Conservation (phyloP, 2,888 invertebrate species). For the Petrolisthes manimaculis region DNA sequence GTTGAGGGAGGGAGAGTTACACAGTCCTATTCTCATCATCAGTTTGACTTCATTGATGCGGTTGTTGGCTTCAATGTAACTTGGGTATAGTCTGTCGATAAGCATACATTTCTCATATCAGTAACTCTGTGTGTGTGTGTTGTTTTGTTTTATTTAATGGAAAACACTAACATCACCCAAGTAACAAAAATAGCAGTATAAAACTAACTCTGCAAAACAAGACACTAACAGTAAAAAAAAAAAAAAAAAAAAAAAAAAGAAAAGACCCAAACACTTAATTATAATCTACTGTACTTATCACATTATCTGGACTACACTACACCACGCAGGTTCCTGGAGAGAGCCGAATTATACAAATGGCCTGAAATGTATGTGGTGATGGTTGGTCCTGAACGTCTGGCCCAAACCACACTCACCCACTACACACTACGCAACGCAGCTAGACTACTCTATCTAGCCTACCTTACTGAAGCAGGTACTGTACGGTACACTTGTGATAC, state of each 20-base stretch:
- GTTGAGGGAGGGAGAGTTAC: no score
- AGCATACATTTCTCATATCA: no score
- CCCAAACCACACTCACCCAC: neutral
- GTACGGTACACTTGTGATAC: no score
- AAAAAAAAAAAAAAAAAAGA: neutral
- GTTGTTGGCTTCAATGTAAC: no score
- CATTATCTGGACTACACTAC: neutral
- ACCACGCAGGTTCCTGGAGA: constrained; percentile 30
- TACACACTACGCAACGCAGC: constrained; percentile 21
- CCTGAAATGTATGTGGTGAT: constrained; percentile 28
- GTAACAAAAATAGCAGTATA: no score
- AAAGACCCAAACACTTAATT: neutral
- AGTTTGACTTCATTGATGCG: no score
- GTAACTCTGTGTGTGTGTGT: neutral
- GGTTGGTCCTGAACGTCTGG: constrained; percentile 7
- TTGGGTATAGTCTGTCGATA: no score
- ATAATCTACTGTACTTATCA: neutral
- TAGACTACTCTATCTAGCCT: constrained; percentile 10
- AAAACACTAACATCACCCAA: no score
- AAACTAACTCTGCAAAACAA: no score
- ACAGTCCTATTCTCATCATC: no score
- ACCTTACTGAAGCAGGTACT: neutral
- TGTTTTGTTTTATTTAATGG: no score
- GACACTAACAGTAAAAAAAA: no score
- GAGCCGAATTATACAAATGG: constrained; percentile 18